phyloP scores from a whole-genome alignment of 2,113 vertebrate species.

The Oriolus oriolus region DNA sequence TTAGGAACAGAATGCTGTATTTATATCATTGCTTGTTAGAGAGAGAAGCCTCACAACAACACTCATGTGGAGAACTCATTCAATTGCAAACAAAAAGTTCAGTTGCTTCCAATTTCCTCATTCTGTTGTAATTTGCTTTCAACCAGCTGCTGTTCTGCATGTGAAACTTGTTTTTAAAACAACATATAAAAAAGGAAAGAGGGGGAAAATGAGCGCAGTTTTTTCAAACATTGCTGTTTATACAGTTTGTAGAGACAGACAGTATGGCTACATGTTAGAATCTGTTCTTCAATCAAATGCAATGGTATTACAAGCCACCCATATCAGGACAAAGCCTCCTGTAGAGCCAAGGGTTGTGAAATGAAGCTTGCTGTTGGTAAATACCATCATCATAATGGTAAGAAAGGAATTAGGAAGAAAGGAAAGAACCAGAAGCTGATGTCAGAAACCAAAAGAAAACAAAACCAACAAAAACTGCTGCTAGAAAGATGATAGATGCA shows the following conservation, averaged over 20 bases:
- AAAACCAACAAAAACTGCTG: neutral
- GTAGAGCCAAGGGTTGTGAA: neutral
- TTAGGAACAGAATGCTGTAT: neutral
- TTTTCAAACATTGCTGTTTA: neutral
- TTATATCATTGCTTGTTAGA: neutral
- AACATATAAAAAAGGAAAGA: neutral
- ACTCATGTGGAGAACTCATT: neutral
- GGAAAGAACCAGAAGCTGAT: neutral
- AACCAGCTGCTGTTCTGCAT: neutral
- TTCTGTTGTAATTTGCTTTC: neutral
- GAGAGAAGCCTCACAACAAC: neutral
- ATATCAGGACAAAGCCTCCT: neutral
- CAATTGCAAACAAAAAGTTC: neutral
- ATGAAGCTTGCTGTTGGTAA: neutral
- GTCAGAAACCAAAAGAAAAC: neutral
- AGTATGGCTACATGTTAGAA: neutral
- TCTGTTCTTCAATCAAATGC: neutral
- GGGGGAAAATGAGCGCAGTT: neutral
- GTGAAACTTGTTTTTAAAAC: neutral
- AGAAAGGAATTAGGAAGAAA: neutral
- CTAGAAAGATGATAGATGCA: neutral
- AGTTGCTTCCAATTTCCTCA: conserved; percentile 20
- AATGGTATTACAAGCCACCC: neutral
- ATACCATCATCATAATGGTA: neutral
- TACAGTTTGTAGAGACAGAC: neutral